These are phyloP conservation scores for Latrodectus hesperus DNA, from an alignment of 2,888 invertebrate species.

Conservation along the genomic window DNA sequence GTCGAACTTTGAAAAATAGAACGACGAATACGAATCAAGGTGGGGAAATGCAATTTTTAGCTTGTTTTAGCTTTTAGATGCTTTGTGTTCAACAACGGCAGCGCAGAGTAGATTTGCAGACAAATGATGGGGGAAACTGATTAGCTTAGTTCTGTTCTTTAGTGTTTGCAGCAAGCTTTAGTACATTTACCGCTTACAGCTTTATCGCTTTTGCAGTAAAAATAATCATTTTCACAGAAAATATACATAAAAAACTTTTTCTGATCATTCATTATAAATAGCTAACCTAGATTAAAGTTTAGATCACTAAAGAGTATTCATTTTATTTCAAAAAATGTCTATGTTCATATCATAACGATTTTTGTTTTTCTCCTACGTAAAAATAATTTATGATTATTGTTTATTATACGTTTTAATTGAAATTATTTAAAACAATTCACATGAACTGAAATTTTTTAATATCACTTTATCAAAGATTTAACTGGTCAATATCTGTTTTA, in stretches of 20 bases:
- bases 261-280: not conserved
- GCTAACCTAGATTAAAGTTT: too few relatives aligned
- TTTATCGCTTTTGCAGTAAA: not conserved
- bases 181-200: not conserved
- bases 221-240: not conserved
- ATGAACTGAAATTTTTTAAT: too few relatives aligned
- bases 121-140: not conserved
- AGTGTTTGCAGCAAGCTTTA: not conserved
- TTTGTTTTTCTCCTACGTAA: too few relatives aligned
- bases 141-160: not conserved
- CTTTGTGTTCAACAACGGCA: not conserved
- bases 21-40: constrained; percentile 38
- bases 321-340: too few relatives aligned
- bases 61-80: constrained; percentile 23
- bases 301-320: too few relatives aligned
- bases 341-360: too few relatives aligned
- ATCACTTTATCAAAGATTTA: too few relatives aligned
- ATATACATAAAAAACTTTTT: not conserved
- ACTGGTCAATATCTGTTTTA: too few relatives aligned
- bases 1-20: constrained; percentile 61
- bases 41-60: constrained; percentile 28
- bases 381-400: too few relatives aligned
- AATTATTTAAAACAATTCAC: not conserved
- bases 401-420: not conserved
- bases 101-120: not conserved